A percentile compares a stretch with the other conserved stretches of the same genome.
Evolutionary conservation across 1,140 invertebrate genomes (phyloP).

Genomic region (Cyrtorhinus lividipennis): DNA sequence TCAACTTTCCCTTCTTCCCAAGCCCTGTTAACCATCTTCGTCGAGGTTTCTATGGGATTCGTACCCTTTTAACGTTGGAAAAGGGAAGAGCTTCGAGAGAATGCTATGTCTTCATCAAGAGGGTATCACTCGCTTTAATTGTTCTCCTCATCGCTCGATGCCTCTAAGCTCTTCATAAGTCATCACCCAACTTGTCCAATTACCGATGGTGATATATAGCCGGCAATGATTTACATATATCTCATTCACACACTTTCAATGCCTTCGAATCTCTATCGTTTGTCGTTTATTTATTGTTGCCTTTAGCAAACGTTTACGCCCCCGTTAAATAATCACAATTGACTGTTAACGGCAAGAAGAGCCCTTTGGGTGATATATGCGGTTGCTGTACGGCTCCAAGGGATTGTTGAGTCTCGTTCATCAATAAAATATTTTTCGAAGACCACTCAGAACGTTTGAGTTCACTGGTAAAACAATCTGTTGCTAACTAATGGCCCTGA

Average conservation of each 20-base stretch:
- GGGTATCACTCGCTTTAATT: background rate
- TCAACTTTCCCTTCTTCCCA: background rate
- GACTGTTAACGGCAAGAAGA: no score
- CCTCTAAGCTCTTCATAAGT: constrained; percentile 4
- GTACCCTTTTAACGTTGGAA: no score
- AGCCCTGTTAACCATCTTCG: background rate
- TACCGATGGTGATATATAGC: background rate
- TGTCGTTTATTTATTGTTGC: background rate
- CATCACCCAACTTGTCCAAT: constrained; percentile 1
- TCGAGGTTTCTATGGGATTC: background rate
- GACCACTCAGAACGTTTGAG: no score
- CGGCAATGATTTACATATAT: background rate
- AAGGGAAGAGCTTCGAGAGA: background rate
- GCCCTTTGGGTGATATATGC: no score
- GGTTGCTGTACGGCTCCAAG: no score
- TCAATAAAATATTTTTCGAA: no score
- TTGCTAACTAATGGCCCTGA: no score
- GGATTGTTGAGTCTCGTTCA: no score
- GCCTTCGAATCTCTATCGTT: background rate
- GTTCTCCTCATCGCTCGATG: background rate
- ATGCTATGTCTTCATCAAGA: constrained; percentile 3
- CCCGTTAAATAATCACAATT: background rate
- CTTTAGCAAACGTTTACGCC: background rate
- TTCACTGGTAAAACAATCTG: no score
- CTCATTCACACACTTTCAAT: constrained; percentile 1